phyloP scores from a whole-genome alignment of 2,888 invertebrate species.

The Timema podura region DNA sequence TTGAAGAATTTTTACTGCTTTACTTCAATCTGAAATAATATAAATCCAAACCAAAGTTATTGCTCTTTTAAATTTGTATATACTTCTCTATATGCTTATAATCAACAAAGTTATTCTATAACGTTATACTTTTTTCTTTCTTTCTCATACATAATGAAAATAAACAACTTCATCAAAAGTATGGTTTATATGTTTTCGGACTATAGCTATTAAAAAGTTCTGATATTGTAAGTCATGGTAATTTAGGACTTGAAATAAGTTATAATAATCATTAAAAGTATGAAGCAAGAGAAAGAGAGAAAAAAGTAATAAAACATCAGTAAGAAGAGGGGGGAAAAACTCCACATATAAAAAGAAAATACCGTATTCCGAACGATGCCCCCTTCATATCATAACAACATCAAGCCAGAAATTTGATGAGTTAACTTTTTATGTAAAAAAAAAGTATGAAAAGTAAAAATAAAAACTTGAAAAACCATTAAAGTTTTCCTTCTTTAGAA shows the following conservation, averaged over 20 bases:
- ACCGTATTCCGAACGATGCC: background rate
- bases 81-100: too few relatives aligned
- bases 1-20: too few relatives aligned
- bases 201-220: conserved; percentile 11
- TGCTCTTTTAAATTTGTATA: too few relatives aligned
- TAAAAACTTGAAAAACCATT: conserved; percentile 2
- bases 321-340: background rate
- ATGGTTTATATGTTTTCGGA: background rate
- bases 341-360: background rate
- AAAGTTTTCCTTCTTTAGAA: background rate
- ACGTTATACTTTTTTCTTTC: too few relatives aligned
- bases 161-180: too few relatives aligned
- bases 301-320: background rate
- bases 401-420: conserved; percentile 26
- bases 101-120: too few relatives aligned
- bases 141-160: too few relatives aligned
- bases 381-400: conserved; percentile 19
- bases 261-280: conserved; percentile 15
- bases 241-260: conserved; percentile 7
- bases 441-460: background rate
- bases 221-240: background rate
- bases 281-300: conserved; percentile 10
- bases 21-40: too few relatives aligned
- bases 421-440: conserved; percentile 25
- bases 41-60: too few relatives aligned